Percentiles rank a stretch among this genome's conserved stretches.
Evolutionary conservation across 2,797 vertebrate genomes (phyloP).

Genomic region (Pseudochaenichthys georgianus): DNA sequence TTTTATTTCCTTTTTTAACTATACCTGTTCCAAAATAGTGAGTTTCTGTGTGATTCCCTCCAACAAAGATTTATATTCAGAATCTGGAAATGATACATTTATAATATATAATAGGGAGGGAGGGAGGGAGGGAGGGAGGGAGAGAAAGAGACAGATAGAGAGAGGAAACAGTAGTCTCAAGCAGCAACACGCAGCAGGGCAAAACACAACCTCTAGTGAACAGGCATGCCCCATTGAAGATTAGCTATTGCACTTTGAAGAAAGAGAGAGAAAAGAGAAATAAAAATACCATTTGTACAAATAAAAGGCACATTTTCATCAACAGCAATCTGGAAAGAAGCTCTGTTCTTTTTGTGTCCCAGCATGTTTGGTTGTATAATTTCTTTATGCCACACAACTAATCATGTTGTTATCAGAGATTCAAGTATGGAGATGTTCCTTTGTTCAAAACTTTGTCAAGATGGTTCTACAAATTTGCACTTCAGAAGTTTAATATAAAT

Average conservation of each 20-base stretch:
- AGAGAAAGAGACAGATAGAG: conserved; percentile 53
- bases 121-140: conserved; percentile 12
- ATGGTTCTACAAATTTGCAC: conserved; percentile 32
- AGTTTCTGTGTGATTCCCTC: conserved; percentile 74
- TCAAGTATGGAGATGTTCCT: conserved; percentile 51
- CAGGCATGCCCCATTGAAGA: conserved; percentile 79
- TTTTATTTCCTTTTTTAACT: conserved; percentile 64
- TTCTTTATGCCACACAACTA: conserved; percentile 47
- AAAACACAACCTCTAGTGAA: conserved; percentile 76
- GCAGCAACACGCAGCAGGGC: conserved; percentile 81
- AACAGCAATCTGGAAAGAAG: conserved; percentile 77
- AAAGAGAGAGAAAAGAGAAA: conserved; percentile 59
- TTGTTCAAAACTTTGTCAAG: conserved; percentile 33
- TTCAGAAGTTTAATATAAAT: conserved; percentile 19
- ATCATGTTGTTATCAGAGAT: conserved; percentile 43
- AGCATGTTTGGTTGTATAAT: conserved; percentile 58
- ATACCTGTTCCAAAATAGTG: conserved; percentile 79
- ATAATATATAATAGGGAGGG: conserved; percentile 78
- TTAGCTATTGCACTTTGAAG: conserved; percentile 80
- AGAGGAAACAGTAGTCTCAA: conserved; percentile 70
- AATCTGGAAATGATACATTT: conserved; percentile 80
- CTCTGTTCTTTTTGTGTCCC: conserved; percentile 63
- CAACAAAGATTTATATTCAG: conserved; percentile 78
- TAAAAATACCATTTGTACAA: conserved; percentile 64
- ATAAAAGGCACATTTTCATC: conserved; percentile 85